Conservation (phyloP, 1,140 invertebrate species). For the Trinorchestia longiramus region DNA sequence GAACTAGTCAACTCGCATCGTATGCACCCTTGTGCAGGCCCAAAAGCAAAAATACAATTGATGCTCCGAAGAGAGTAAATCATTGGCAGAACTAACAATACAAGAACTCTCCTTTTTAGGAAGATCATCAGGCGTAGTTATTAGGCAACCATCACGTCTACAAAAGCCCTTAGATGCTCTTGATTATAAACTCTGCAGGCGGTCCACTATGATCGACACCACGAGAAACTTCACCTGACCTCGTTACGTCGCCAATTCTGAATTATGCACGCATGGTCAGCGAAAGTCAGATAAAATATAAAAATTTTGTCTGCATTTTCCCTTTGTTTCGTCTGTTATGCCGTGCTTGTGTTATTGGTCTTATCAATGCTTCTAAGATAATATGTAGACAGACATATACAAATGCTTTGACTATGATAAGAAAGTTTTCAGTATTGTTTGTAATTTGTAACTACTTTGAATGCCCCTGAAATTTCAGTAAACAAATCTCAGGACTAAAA, state of each 20-base stretch:
- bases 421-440: not conserved
- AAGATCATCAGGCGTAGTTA: conserved; percentile 42
- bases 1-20: not conserved
- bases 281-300: not conserved
- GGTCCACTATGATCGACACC: conserved; percentile 50
- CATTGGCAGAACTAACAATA: not conserved
- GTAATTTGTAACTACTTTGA: not conserved
- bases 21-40: not conserved
- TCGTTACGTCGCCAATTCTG: conserved; percentile 30
- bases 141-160: conserved; percentile 41
- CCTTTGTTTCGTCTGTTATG: not conserved
- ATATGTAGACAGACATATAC: not conserved
- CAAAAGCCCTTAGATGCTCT: conserved; percentile 46
- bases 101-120: conserved; percentile 52
- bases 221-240: conserved; percentile 19
- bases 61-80: not conserved
- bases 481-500: too few relatives aligned
- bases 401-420: not conserved
- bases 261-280: not conserved
- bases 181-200: conserved; percentile 45
- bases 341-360: not conserved
- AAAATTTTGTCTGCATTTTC: not conserved
- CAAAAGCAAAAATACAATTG: not conserved
- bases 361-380: not conserved
- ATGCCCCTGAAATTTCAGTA: too few relatives aligned